Conservation (phyloP, 2,888 invertebrate genomes). For the Idaea biselata region DNA sequence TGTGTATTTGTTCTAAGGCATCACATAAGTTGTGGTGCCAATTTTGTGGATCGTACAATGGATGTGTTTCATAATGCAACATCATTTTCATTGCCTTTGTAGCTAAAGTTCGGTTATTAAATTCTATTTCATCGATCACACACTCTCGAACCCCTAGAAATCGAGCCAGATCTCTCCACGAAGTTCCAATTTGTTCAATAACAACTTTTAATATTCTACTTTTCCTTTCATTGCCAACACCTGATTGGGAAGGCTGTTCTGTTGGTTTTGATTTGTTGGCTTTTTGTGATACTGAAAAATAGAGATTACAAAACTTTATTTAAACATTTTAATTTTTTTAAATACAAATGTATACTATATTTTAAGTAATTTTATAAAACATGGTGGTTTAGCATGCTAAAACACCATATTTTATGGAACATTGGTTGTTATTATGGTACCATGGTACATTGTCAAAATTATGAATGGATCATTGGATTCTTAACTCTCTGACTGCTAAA, state of each 20-base stretch:
- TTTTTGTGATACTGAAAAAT: constrained; percentile 35
- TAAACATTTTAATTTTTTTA: too few species aligned
- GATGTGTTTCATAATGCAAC: constrained; percentile 40
- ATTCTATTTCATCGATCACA: constrained; percentile 60
- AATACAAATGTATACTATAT: too few species aligned
- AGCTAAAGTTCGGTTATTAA: constrained; percentile 34
- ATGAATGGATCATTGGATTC: too few species aligned
- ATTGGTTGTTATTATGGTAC: too few species aligned
- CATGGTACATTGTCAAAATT: too few species aligned
- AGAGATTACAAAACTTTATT: constrained; percentile 2
- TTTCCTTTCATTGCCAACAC: constrained; percentile 45
- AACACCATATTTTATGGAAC: too few species aligned
- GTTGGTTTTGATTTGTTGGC: constrained; percentile 23
- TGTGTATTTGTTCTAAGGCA: constrained; percentile 57
- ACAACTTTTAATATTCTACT: constrained; percentile 55
- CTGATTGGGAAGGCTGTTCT: constrained; percentile 33
- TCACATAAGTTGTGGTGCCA: constrained; percentile 65
- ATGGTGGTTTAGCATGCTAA: too few species aligned
- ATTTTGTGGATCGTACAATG: constrained; percentile 47
- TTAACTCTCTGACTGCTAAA: too few species aligned
- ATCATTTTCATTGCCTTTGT: constrained; percentile 54
- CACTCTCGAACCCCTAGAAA: constrained; percentile 59
- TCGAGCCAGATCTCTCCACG: constrained; percentile 64
- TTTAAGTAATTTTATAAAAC: too few species aligned
- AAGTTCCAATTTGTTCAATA: constrained; percentile 56